Evolutionary conservation across 2,888 invertebrate species (phyloP).

Genomic region (Lamellibrachia columna): DNA sequence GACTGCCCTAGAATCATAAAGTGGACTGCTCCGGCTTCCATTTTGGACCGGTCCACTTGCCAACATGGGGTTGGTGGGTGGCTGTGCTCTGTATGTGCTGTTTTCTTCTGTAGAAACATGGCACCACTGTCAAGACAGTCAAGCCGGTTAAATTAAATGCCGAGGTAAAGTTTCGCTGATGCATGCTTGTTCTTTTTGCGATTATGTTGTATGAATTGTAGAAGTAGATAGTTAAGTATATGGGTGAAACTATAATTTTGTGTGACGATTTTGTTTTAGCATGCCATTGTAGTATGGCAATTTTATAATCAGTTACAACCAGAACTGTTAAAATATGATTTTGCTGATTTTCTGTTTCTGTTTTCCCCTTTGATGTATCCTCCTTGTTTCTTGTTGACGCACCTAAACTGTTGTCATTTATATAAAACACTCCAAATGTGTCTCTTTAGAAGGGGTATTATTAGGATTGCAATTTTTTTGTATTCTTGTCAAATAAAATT

Average conservation of each 20-base stretch:
- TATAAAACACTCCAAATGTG: not conserved
- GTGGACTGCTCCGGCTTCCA: slow-evolving; percentile 2
- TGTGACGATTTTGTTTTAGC: not conserved
- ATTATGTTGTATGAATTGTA: not conserved
- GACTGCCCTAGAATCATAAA: not conserved
- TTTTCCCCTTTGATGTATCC: not conserved
- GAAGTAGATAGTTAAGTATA: not conserved
- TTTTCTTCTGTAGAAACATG: slow-evolving; percentile 83
- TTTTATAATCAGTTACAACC: not conserved
- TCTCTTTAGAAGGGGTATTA: not conserved
- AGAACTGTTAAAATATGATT: not conserved
- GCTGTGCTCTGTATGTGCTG: slow-evolving; percentile 27
- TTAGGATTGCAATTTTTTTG: not conserved
- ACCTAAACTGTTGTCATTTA: not conserved
- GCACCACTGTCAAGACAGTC: slow-evolving; percentile 89
- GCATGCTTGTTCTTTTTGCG: not conserved
- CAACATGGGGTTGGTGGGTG: not conserved
- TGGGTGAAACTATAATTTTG: not conserved
- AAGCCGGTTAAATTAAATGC: slow-evolving; percentile 90
- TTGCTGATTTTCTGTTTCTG: not conserved
- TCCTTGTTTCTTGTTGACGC: not conserved
- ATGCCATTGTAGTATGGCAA: not conserved
- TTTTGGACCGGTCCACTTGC: not conserved
- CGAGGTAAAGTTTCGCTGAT: slow-evolving; percentile 70
- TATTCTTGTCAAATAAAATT: not conserved